These are phyloP conservation scores for Apeltes quadracus DNA, from an alignment of 2,113 vertebrate genomes.

Conservation along the genomic window DNA sequence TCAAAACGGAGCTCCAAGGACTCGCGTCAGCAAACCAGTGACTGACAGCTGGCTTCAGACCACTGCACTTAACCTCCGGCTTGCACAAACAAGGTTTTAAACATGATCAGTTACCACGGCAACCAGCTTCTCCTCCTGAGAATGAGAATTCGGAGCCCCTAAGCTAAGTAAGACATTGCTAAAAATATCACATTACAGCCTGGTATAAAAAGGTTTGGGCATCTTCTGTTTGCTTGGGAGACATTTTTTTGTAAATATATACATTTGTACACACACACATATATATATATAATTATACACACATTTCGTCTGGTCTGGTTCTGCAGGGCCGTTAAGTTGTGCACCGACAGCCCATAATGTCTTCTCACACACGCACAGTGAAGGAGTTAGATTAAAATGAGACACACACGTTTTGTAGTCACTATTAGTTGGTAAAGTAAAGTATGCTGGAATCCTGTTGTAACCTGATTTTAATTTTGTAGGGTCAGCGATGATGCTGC, in stretches of 20 bases:
- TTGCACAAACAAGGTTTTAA: slow-evolving; percentile 32
- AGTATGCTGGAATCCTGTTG: not conserved
- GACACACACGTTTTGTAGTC: not conserved
- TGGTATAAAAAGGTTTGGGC: not conserved
- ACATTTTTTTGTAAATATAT: no score
- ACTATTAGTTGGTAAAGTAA: not conserved
- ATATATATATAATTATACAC: no score
- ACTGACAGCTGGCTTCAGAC: slow-evolving; percentile 9
- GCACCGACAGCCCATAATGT: not conserved
- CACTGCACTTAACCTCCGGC: slow-evolving; percentile 8
- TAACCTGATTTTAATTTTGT: slow-evolving; percentile 27
- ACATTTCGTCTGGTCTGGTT: slow-evolving; percentile 1
- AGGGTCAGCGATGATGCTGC: slow-evolving; percentile 15
- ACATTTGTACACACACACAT: no score
- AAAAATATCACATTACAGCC: slow-evolving; percentile 4
- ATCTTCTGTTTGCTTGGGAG: not conserved
- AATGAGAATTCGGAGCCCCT: slow-evolving; percentile 1
- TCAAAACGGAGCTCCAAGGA: not conserved
- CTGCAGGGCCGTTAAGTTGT: not conserved
- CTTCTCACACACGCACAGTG: not conserved
- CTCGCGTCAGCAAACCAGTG: slow-evolving; percentile 20
- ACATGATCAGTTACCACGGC: slow-evolving; percentile 36
- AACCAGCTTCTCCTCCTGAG: slow-evolving; percentile 33
- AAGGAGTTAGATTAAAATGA: slow-evolving; percentile 3
- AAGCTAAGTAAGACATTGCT: slow-evolving; percentile 3